Conservation (phyloP, 2,888 invertebrate genomes). For the Lepidocyrtoides sp. region DNA sequence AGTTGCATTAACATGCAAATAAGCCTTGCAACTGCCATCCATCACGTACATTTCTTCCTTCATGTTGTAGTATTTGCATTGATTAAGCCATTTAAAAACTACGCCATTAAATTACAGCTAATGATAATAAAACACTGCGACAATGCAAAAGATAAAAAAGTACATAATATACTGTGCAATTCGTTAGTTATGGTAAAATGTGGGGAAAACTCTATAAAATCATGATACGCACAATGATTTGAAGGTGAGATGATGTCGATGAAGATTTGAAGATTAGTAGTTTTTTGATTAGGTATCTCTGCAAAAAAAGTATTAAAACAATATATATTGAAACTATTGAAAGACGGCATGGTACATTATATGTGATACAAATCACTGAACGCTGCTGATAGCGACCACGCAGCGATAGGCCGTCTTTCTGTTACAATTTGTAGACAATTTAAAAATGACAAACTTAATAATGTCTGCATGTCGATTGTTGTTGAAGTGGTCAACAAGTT, state of each 20-base stretch:
- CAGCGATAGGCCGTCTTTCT: constrained; percentile 19
- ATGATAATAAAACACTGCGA: constrained; percentile 47
- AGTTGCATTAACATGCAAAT: constrained; percentile 67
- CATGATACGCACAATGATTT: constrained; percentile 17
- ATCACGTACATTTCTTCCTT: constrained; percentile 8
- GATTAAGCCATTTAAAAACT: constrained; percentile 69
- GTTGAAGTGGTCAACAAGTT: constrained; percentile 69
- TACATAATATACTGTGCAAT: not conserved
- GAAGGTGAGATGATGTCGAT: constrained; percentile 51
- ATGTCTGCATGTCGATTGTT: constrained; percentile 32
- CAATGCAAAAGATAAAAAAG: not conserved
- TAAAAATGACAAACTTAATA: constrained; percentile 73
- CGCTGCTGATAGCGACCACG: not conserved
- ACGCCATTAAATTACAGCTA: constrained; percentile 61
- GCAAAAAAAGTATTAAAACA: not conserved
- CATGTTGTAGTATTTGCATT: constrained; percentile 36
- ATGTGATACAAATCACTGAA: constrained; percentile 63
- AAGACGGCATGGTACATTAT: constrained; percentile 57
- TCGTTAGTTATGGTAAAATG: constrained; percentile 2
- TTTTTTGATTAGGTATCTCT: constrained; percentile 25
- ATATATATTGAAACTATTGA: not conserved
- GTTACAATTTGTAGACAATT: constrained; percentile 77
- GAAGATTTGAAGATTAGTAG: constrained; percentile 43
- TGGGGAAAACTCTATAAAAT: constrained; percentile 49
- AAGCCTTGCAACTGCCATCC: not conserved